Percentiles rank a stretch among this genome's conserved stretches.
phyloP scores from a whole-genome alignment of 2,888 invertebrate species.

The Dioctria rufipes region DNA sequence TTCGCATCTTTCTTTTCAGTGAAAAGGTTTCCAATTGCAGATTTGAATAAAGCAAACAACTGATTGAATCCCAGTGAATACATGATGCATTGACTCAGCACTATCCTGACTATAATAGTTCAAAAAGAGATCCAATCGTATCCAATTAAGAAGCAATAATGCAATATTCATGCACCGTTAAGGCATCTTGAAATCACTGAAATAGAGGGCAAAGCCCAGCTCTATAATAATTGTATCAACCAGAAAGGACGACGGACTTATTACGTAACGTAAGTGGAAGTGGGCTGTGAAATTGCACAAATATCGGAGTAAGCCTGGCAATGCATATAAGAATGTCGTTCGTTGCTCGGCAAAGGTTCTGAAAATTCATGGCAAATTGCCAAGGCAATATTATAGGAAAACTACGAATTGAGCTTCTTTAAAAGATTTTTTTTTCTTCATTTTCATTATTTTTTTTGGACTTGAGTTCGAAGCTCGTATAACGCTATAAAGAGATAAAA shows the following conservation, averaged over 20 bases:
- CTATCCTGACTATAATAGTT: no score
- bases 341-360: constrained; percentile 3
- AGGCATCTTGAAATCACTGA: constrained; percentile 12
- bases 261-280: constrained; percentile 43
- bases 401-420: constrained; percentile 28
- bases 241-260: constrained; percentile 19
- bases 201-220: constrained; percentile 3
- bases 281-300: constrained; percentile 48
- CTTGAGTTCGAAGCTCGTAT: constrained; percentile 4
- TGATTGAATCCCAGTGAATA: no score
- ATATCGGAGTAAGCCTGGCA: constrained; percentile 20
- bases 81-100: no score
- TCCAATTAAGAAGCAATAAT: neutral
- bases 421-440: constrained; percentile 16
- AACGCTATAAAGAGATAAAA: constrained; percentile 24
- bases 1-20: no score
- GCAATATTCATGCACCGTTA: constrained; percentile 4
- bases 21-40: no score
- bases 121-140: no score
- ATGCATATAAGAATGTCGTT: constrained; percentile 40
- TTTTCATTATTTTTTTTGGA: constrained; percentile 36
- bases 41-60: no score
- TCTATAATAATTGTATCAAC: neutral
- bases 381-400: constrained; percentile 27
- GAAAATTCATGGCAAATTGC: constrained; percentile 27